Evolutionary conservation across 1,140 invertebrate species (phyloP).

Genomic region (Calephelis virginiensis): DNA sequence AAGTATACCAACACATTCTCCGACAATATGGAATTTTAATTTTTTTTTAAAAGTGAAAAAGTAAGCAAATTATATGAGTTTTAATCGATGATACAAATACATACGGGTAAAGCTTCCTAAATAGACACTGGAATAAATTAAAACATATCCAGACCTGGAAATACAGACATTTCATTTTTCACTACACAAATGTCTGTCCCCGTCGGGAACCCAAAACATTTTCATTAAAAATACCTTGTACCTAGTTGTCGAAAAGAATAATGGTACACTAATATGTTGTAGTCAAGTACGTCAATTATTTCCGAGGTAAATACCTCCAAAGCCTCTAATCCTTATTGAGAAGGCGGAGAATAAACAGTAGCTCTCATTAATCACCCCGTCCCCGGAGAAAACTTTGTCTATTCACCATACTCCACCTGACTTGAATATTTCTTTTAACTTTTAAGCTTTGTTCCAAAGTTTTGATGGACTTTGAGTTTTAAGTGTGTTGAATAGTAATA

Average conservation of each 20-base stretch:
- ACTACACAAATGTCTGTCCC: too few species aligned
- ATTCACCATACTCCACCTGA: slow-evolving; percentile 68
- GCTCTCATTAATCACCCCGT: slow-evolving; percentile 65
- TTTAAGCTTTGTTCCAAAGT: slow-evolving; percentile 73
- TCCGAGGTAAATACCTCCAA: slow-evolving; percentile 22
- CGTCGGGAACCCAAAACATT: too few species aligned
- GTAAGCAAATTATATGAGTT: too few species aligned
- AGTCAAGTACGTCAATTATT: slow-evolving; percentile 10
- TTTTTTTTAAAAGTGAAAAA: too few species aligned
- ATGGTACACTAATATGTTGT: slow-evolving; percentile 22
- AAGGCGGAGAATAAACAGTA: slow-evolving; percentile 53
- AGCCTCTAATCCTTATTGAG: slow-evolving; percentile 61
- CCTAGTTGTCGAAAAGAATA: not conserved
- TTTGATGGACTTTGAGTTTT: slow-evolving; percentile 76
- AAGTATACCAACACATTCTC: too few species aligned
- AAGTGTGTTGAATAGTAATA: slow-evolving; percentile 76
- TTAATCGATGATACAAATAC: too few species aligned
- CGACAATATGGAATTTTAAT: too few species aligned
- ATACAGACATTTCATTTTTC: too few species aligned
- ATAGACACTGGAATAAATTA: too few species aligned
- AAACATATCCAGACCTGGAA: too few species aligned
- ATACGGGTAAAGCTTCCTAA: too few species aligned
- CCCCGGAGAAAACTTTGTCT: slow-evolving; percentile 57
- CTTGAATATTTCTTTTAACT: slow-evolving; percentile 75
- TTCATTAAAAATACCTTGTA: not conserved